A percentile compares a stretch with the other conserved stretches of the same genome.
Conservation (phyloP, 1,140 invertebrate species). For the Lepidurus couesii region DNA sequence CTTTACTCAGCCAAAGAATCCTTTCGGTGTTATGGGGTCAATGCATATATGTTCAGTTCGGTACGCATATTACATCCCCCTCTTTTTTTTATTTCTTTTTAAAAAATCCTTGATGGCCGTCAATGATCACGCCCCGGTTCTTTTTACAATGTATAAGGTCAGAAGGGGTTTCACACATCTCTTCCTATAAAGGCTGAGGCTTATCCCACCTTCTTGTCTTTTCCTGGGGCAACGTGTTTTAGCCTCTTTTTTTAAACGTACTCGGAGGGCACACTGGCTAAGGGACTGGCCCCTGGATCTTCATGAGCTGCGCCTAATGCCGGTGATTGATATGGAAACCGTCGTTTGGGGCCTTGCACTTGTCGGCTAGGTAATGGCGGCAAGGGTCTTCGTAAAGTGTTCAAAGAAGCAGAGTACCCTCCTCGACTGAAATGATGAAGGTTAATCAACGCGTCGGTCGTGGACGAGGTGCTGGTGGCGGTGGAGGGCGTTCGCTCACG, state of each 20-base stretch:
- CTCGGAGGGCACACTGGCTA: constrained; percentile 33
- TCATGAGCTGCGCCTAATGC: constrained; percentile 29
- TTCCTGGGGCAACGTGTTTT: too few relatives aligned
- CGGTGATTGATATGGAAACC: constrained; percentile 37
- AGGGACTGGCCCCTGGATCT: neutral
- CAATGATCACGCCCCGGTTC: neutral
- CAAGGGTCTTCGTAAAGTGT: constrained; percentile 35
- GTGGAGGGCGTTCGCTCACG: neutral
- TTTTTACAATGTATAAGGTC: neutral
- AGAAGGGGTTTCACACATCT: too few relatives aligned
- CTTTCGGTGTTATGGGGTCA: neutral
- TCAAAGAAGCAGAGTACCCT: constrained; percentile 27
- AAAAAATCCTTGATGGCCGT: neutral
- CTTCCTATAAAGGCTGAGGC: too few relatives aligned
- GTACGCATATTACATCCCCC: neutral
- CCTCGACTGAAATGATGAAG: constrained; percentile 24
- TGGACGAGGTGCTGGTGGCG: neutral
- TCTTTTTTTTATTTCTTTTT: too few relatives aligned
- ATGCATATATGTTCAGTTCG: neutral
- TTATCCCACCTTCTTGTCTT: too few relatives aligned
- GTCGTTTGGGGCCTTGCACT: constrained; percentile 37
- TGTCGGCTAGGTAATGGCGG: constrained; percentile 39
- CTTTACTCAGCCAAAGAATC: neutral
- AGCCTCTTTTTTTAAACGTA: constrained; percentile 29
- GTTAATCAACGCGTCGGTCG: neutral